A percentile compares a stretch with the other conserved stretches of the same genome.
These are phyloP conservation scores for Mustelus asterias DNA, from an alignment of 2,113 vertebrate species.

Conservation along the genomic window DNA sequence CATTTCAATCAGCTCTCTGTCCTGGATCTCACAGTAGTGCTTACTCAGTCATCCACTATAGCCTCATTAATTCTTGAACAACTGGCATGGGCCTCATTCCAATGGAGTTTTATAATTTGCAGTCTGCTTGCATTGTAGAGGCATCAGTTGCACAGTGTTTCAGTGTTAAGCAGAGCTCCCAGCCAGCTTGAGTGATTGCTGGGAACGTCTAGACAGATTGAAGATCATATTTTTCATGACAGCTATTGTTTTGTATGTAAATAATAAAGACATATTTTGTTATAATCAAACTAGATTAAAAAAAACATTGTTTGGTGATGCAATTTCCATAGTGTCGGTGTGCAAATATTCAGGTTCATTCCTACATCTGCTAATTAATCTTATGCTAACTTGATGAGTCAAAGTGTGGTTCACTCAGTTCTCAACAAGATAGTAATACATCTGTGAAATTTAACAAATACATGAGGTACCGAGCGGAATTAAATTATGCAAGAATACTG, in stretches of 20 bases:
- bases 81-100: slow-evolving; percentile 26
- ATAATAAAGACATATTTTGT: slow-evolving; percentile 17
- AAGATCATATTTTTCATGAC: slow-evolving; percentile 32
- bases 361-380: background rate
- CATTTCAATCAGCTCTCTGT: slow-evolving; percentile 34
- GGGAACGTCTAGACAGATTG: slow-evolving; percentile 20
- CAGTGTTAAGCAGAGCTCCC: background rate
- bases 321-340: background rate
- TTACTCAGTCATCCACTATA: slow-evolving; percentile 36
- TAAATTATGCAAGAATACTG: background rate
- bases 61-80: slow-evolving; percentile 34
- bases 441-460: background rate
- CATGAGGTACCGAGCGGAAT: background rate
- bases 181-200: slow-evolving; percentile 17
- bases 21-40: slow-evolving; percentile 6
- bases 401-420: background rate
- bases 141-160: slow-evolving; percentile 18
- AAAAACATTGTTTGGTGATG: background rate
- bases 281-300: background rate
- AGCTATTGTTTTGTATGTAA: background rate
- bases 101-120: slow-evolving; percentile 30
- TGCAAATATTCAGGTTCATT: background rate
- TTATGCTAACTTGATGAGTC: slow-evolving; percentile 5
- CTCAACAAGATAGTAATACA: background rate
- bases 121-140: slow-evolving; percentile 28